These are phyloP conservation scores for Eilema sororculum DNA, from an alignment of 2,888 invertebrate genomes.

Conservation along the genomic window DNA sequence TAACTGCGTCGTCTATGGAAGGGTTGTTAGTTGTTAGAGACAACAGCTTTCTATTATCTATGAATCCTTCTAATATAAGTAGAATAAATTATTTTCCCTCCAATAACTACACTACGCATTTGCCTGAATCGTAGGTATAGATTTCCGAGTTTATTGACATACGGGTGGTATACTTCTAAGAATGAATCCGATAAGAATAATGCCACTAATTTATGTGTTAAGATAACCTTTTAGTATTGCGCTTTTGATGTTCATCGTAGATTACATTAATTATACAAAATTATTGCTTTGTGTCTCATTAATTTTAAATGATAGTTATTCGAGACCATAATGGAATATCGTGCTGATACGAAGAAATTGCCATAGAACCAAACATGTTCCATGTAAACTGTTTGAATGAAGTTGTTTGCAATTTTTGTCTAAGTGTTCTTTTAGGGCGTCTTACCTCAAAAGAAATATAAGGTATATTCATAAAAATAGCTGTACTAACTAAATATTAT, in stretches of 20 bases:
- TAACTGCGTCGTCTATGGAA: too few relatives aligned
- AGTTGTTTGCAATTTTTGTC: too few relatives aligned
- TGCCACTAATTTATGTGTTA: constrained; percentile 14
- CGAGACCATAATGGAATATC: constrained; percentile 25
- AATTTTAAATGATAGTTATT: constrained; percentile 29
- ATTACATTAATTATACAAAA: constrained; percentile 40
- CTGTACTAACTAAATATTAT: too few relatives aligned
- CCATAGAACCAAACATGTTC: not conserved
- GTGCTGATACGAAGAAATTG: not conserved
- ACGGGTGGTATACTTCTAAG: constrained; percentile 19
- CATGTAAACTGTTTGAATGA: not conserved
- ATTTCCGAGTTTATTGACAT: constrained; percentile 31
- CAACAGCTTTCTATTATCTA: too few relatives aligned
- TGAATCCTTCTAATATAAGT: too few relatives aligned
- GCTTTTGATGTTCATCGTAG: constrained; percentile 24
- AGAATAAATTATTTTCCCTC: not conserved
- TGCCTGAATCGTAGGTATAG: constrained; percentile 9
- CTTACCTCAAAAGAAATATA: too few relatives aligned
- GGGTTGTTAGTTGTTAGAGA: too few relatives aligned
- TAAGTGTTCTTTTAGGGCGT: too few relatives aligned
- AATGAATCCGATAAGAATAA: constrained; percentile 26
- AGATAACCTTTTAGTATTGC: constrained; percentile 38
- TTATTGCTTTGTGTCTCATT: constrained; percentile 33
- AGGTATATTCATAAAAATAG: too few relatives aligned
- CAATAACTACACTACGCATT: constrained; percentile 5